Evolutionary conservation across 1,140 invertebrate species (phyloP), one percentile per base, ranked within the genome.

Genomic region (Glossosoma conforme): DNA sequence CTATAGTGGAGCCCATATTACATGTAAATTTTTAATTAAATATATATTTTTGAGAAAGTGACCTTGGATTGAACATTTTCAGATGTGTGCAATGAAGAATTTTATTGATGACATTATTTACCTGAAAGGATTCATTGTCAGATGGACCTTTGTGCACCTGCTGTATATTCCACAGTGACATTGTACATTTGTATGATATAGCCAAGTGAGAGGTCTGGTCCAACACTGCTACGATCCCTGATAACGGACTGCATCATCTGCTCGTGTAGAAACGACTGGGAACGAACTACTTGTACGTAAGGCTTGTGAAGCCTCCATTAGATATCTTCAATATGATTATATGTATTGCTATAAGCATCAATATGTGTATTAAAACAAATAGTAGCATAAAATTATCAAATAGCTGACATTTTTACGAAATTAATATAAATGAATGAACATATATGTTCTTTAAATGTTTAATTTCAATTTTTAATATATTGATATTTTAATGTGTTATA

Each of bases 41-140:
- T 28, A 49, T 54, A 49, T 54, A 44, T 49, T 50, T 55, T 55
- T 45, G 43, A 55, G 37, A 54, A 49, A 49, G 46, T 49, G 46
- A 49, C 45, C 45, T 54, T 49, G 41, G 45, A 54, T 49, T 30
- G 41, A 48, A 44, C 33, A 43, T 32, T 47, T 54, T 48, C 33
- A 54, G 28, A 46, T 45, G 33, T 37, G 43, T 30, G 35, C 10
- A 21, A 21, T 35, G 21, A 33, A 13, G 32, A 13, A 33, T 15
- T 33, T 13, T n/a, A n/a, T n/a, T n/a, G n/a, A n/a, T n/a, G 32
- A 33, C 32, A 33, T 33, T 33, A 33, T 33, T n/a, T 21, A 44
- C 25, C 44, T 25, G 10, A 38, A 17, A 38, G 21, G 25, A 13
- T 42, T 22, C n/a, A 9, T n/a, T 8, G 24, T 28, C 24, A 28